Conservation (phyloP, 1,140 invertebrate genomes). For the Leguminivora glycinivorella region DNA sequence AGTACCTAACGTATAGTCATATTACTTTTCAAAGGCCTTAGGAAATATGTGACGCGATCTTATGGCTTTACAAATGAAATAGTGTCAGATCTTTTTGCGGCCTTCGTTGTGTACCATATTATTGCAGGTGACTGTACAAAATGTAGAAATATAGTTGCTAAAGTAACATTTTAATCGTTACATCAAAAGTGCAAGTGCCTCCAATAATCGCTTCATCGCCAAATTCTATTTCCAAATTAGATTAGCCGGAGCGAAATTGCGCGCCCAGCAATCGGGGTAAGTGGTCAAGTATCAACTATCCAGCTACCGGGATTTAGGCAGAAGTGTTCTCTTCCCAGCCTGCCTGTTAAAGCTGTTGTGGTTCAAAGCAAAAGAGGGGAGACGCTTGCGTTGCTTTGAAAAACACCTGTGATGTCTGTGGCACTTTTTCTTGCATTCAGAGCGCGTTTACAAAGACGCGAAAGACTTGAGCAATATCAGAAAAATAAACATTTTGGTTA, state of each 20-base stretch:
- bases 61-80: too few species aligned
- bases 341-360: slow-evolving; percentile 19
- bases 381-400: not conserved
- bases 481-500: not conserved
- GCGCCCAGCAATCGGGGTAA: slow-evolving; percentile 34
- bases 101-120: too few species aligned
- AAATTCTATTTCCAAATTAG: not conserved
- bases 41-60: too few species aligned
- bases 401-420: not conserved
- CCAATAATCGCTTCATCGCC: not conserved
- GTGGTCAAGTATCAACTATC: slow-evolving; percentile 38
- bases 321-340: slow-evolving; percentile 26
- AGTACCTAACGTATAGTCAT: too few species aligned
- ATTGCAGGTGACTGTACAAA: too few species aligned
- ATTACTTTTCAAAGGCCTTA: too few species aligned
- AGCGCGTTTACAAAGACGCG: not conserved
- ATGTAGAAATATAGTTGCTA: too few species aligned
- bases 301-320: slow-evolving; percentile 23
- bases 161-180: too few species aligned
- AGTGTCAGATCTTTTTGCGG: too few species aligned
- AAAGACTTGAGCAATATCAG: not conserved
- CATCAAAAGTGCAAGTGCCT: too few species aligned
- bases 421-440: not conserved
- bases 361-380: slow-evolving; percentile 4
- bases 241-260: not conserved